Conservation (phyloP, 2,113 vertebrate species). For the Triplophysa tibetana region DNA sequence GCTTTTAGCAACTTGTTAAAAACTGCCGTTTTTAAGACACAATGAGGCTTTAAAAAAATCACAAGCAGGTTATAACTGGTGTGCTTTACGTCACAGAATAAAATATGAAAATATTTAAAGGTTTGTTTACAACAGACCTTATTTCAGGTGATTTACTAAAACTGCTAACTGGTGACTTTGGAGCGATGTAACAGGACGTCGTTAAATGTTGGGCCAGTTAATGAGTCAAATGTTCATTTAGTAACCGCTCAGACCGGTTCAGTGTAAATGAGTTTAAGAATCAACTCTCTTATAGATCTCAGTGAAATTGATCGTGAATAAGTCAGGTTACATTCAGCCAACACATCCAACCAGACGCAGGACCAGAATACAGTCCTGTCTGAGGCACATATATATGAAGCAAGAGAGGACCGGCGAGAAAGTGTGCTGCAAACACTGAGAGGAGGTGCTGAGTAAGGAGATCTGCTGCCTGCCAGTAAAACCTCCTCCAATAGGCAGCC, state of each 20-base stretch:
- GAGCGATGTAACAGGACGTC: too few species aligned
- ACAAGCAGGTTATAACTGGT: too few species aligned
- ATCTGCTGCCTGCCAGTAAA: slow-evolving; percentile 50
- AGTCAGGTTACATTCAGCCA: slow-evolving; percentile 43
- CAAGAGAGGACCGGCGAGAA: slow-evolving; percentile 43
- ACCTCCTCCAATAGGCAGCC: slow-evolving; percentile 54
- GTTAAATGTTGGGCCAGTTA: neutral
- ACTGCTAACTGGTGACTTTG: too few species aligned
- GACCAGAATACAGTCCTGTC: slow-evolving; percentile 31
- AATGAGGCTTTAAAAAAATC: too few species aligned
- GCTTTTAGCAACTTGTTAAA: too few species aligned
- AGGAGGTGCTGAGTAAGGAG: slow-evolving; percentile 56
- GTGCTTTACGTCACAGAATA: too few species aligned
- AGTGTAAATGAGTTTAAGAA: too few species aligned
- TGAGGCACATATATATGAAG: slow-evolving; percentile 45
- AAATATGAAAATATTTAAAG: too few species aligned
- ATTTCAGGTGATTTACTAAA: too few species aligned
- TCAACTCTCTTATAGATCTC: slow-evolving; percentile 32
- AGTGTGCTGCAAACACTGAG: slow-evolving; percentile 12
- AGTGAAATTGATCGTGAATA: slow-evolving; percentile 3
- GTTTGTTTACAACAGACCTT: too few species aligned
- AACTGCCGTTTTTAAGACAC: too few species aligned
- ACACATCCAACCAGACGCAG: slow-evolving; percentile 40
- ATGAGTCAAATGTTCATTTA: neutral
- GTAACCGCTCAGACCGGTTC: neutral